Evolutionary conservation across 2,888 invertebrate species (phyloP).

Genomic region (Diarsia rubi): DNA sequence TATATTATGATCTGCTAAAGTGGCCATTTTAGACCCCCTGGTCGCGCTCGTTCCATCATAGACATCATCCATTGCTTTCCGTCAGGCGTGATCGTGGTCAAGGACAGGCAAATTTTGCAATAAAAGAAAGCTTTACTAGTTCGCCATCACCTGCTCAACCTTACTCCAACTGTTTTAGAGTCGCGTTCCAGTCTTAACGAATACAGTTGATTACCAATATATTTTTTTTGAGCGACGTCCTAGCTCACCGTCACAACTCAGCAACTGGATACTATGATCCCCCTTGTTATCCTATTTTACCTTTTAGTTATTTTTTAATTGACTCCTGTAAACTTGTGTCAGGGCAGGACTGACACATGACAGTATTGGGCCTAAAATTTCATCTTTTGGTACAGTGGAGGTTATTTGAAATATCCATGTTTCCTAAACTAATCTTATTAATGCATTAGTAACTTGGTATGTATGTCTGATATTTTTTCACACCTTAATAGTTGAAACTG

Average conservation of each 20-base stretch:
- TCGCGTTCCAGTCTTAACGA: neutral
- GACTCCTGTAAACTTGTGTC: neutral
- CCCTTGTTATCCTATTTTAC: neutral
- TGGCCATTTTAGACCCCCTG: no score
- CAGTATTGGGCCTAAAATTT: neutral
- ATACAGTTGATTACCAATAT: neutral
- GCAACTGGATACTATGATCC: neutral
- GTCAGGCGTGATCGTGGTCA: no score
- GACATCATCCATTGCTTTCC: no score
- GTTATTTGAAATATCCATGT: neutral
- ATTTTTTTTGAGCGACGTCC: neutral
- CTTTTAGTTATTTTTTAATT: neutral
- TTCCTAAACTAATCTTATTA: neutral
- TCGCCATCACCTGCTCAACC: neutral
- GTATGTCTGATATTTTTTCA: neutral
- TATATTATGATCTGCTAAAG: no score
- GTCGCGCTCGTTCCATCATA: no score
- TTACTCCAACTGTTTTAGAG: neutral
- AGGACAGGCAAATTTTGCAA: no score
- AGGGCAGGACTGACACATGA: neutral
- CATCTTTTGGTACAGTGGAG: neutral
- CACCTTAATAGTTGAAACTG: neutral
- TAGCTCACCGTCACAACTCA: neutral
- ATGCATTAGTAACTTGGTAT: neutral
- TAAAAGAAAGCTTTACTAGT: neutral